A percentile compares a stretch with the other conserved stretches of the same genome.
Conservation (phyloP, 1,140 invertebrate species). For the Notospermus geniculatus region DNA sequence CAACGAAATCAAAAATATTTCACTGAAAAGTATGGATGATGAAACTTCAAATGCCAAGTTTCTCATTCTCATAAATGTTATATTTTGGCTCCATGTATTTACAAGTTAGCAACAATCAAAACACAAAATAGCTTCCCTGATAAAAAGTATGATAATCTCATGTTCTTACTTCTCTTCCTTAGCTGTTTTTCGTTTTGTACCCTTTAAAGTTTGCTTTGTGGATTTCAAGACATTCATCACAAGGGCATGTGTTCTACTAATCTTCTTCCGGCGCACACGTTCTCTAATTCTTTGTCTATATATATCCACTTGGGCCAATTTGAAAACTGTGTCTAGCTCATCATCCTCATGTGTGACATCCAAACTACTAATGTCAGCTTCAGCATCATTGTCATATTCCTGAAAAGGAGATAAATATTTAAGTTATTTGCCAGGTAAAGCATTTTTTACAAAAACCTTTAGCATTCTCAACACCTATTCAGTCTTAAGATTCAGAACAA, state of each 20-base stretch:
- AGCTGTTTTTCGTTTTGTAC: constrained; percentile 33
- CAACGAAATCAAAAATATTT: constrained; percentile 23
- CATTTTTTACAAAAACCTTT: no score
- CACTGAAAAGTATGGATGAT: no score
- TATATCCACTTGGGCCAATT: constrained; percentile 82
- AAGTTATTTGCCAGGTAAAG: no score
- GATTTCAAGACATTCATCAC: constrained; percentile 12
- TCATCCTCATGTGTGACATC: constrained; percentile 78
- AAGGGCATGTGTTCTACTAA: constrained; percentile 68
- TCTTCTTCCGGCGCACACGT: constrained; percentile 79
- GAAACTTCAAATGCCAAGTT: constrained; percentile 1
- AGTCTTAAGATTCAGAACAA: not conserved
- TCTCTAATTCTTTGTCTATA: constrained; percentile 82
- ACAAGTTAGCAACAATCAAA: not conserved
- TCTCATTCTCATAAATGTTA: not conserved
- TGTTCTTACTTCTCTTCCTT: constrained; percentile 40
- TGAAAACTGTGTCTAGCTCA: constrained; percentile 78
- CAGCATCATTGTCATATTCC: constrained; percentile 91
- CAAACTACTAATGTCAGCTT: constrained; percentile 80
- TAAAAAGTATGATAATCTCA: no score
- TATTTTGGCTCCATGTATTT: not conserved
- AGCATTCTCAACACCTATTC: not conserved
- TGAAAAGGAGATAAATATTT: constrained; percentile 52
- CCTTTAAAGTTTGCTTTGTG: constrained; percentile 33
- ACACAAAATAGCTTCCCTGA: no score